Conservation (phyloP, 1,140 invertebrate genomes). For the Aethina tumida region DNA sequence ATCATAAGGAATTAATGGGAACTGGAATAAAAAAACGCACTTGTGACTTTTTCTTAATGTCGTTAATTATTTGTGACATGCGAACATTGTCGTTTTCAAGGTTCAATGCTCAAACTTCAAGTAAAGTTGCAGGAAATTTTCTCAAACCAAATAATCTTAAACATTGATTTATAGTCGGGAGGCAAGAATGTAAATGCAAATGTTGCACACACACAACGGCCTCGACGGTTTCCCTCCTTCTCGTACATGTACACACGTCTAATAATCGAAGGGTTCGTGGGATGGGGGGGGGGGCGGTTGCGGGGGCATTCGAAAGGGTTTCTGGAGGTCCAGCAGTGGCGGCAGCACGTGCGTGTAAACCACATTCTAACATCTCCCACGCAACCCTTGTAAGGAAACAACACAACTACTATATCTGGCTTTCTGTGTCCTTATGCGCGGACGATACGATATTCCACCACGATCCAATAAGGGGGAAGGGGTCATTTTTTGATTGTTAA, state of each 20-base stretch:
- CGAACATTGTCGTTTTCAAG: too few species aligned
- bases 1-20: too few species aligned
- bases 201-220: not conserved
- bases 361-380: slow-evolving; percentile 30
- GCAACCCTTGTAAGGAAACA: slow-evolving; percentile 32
- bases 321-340: slow-evolving; percentile 15
- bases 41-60: too few species aligned
- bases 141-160: too few species aligned
- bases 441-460: slow-evolving; percentile 19
- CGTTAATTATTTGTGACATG: too few species aligned
- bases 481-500: not conserved
- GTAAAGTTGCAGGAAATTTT: too few species aligned
- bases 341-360: slow-evolving; percentile 32
- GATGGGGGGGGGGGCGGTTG: not conserved
- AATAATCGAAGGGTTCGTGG: slow-evolving; percentile 16
- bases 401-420: slow-evolving; percentile 31
- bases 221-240: not conserved
- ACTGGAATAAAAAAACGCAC: too few species aligned
- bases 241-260: too few species aligned
- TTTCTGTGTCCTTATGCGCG: slow-evolving; percentile 17
- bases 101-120: too few species aligned
- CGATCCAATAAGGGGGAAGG: slow-evolving; percentile 1
- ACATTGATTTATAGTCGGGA: too few species aligned
- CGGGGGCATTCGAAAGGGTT: slow-evolving; percentile 11
- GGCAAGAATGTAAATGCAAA: not conserved